phyloP scores from a whole-genome alignment of 30 jellyfish, hydroid and myxozoan species.

The Sanderia malayensis region DNA sequence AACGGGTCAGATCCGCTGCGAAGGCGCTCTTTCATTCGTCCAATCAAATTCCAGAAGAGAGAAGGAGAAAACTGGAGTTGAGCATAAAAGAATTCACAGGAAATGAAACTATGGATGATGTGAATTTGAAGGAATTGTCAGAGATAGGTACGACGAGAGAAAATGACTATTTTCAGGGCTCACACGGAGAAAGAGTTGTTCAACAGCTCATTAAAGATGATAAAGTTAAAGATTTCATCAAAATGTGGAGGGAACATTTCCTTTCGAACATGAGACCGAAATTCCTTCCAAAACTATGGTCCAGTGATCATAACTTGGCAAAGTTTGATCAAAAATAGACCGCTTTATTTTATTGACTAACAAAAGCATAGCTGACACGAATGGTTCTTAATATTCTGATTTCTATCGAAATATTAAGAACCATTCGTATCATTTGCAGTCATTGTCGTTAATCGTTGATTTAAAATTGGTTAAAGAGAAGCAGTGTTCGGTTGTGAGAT shows the following conservation, averaged over 20 bases:
- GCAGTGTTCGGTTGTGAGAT: neutral
- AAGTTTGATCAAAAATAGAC: neutral
- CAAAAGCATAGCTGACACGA: too few species aligned
- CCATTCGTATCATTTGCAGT: too few species aligned
- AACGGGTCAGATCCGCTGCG: slow-evolving; percentile 83
- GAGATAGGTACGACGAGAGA: slow-evolving; percentile 45
- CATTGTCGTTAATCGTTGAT: too few species aligned
- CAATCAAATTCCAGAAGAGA: slow-evolving; percentile 58
- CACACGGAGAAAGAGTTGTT: slow-evolving; percentile 89
- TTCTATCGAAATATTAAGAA: too few species aligned
- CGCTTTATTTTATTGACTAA: too few species aligned
- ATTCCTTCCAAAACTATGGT: slow-evolving; percentile 77
- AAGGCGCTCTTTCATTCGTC: slow-evolving; percentile 70
- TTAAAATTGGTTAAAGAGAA: neutral
- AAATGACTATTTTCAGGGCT: slow-evolving; percentile 48
- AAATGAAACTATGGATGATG: slow-evolving; percentile 22
- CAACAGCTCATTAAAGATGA: slow-evolving; percentile 34
- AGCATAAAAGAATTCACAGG: slow-evolving; percentile 33
- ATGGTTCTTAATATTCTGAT: too few species aligned
- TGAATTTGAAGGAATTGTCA: slow-evolving; percentile 28
- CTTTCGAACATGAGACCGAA: slow-evolving; percentile 78
- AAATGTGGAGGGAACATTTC: slow-evolving; percentile 94
- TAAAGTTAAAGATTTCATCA: slow-evolving; percentile 53
- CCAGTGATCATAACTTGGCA: slow-evolving; percentile 76
- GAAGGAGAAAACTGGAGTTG: slow-evolving; percentile 40